phyloP scores from a whole-genome alignment of 2,888 invertebrate species.

The Rhingia campestris region DNA sequence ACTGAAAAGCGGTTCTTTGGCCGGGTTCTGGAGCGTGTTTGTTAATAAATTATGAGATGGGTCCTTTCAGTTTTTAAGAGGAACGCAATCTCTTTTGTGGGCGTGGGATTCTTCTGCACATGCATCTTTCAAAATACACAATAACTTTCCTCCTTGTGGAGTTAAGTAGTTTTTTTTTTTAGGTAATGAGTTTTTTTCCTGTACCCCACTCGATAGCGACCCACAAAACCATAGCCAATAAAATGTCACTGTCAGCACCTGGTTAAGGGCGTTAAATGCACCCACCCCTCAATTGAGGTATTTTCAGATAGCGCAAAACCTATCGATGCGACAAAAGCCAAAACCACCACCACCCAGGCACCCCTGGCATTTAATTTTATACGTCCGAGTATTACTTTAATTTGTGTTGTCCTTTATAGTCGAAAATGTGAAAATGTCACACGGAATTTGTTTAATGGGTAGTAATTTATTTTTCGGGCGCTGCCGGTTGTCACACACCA shows the following conservation, averaged over 20 bases:
- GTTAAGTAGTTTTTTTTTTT: conserved; percentile 19
- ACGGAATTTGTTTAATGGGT: conserved; percentile 72
- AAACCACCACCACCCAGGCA: conserved; percentile 22
- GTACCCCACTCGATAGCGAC: conserved; percentile 14
- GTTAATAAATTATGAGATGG: conserved; percentile 70
- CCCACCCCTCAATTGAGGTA: conserved; percentile 20
- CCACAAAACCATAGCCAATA: conserved; percentile 28
- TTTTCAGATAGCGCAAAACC: conserved; percentile 45
- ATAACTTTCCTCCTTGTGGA: conserved; percentile 42
- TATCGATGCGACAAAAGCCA: conserved; percentile 23
- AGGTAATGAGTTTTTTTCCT: conserved; percentile 32
- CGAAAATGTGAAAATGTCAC: conserved; percentile 68
- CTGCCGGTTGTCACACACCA: background rate
- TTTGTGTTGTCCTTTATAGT: conserved; percentile 63
- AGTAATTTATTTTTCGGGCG: conserved; percentile 66
- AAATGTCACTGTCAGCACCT: conserved; percentile 65
- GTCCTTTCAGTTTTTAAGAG: conserved; percentile 27
- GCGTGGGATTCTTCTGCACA: background rate
- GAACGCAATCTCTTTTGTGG: conserved; percentile 30
- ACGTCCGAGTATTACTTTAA: conserved; percentile 57
- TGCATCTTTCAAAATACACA: conserved; percentile 14
- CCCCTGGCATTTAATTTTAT: conserved; percentile 6
- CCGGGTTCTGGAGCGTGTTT: conserved; percentile 51
- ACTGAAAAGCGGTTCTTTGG: conserved; percentile 27
- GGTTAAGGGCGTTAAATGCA: conserved; percentile 48